Base-by-base conservation (phyloP, 1,140 invertebrate genomes). In the Araneus ventricosus region DNA sequence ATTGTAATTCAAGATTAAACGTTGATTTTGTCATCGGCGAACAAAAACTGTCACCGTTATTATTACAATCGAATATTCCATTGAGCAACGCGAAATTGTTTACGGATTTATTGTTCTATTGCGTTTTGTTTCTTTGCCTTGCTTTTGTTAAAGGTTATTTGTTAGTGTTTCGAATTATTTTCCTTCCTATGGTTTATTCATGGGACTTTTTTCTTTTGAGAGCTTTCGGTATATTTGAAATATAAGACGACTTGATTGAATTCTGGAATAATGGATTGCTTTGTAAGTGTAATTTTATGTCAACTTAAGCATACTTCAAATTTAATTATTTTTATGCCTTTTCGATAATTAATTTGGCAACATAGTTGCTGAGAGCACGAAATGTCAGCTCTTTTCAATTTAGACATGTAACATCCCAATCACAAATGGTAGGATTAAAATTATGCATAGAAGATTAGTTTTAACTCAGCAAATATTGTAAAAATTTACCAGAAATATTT, bases 1-100 rank as follows among this genome's bases (percentile, higher is more conserved):
- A 75, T 75, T 37, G 70, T 34, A 75, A 75, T 75, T 75, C 34
- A 75, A 75, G 70, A 75, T 75, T 75, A 75, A 75, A 75, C 70
- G 70, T 75, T 75, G 70, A 75, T 75, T 75, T 75, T 75, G 70
- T 30, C 30, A 75, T 75, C 70, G 34, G 14, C 30, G 70, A 75
- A 75, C 30, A 75, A 34, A 75, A 75, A 34, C 30, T 75, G 70
- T 37, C 70, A 34, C 70, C 70, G 34, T 75, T 75, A 75, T 75
- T 75, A 75, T 75, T 75, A 75, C 4, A 20, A 34, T 20, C 30
- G 70, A 75, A 75, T 75, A 75, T 75, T 75, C 70, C 30, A 75
- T 37, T 75, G 30, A 75, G 70, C 17, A 75, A 75, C 17, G 27
- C 17, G 34, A 75, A 75, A 34, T 14, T 75, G 70, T 75, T 75